Conservation (phyloP, 2,797 vertebrate species). For the Nyctalus aviator region DNA sequence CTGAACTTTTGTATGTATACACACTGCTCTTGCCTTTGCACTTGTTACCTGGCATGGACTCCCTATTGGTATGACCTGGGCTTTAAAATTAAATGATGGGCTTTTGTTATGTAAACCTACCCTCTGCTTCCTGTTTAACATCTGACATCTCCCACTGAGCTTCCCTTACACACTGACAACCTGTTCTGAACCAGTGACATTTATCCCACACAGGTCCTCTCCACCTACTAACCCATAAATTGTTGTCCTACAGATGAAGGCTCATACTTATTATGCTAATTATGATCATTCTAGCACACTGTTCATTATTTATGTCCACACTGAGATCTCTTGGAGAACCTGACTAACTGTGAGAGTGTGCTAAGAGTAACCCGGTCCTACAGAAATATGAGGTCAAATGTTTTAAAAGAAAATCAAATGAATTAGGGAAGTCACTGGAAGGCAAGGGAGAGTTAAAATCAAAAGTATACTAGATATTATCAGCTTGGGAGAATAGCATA, state of each 20-base stretch:
- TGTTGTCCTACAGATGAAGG: not conserved
- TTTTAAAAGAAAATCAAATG: conserved; percentile 30
- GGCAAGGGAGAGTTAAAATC: not conserved
- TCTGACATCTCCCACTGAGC: not conserved
- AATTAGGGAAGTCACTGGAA: not conserved
- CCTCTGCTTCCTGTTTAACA: not conserved
- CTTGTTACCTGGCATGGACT: not conserved
- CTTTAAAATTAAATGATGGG: not conserved
- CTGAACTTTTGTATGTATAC: not conserved
- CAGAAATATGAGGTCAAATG: not conserved
- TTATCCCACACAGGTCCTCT: too few species aligned
- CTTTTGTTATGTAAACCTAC: not conserved
- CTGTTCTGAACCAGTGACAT: not conserved
- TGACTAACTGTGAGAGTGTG: not conserved
- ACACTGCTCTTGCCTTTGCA: not conserved
- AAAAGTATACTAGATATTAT: not conserved
- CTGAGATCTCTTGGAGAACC: conserved; percentile 10
- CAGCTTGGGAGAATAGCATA: not conserved
- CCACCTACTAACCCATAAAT: too few species aligned
- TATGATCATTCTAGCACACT: not conserved
- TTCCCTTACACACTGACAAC: not conserved
- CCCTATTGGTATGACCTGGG: not conserved
- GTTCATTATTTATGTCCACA: conserved; percentile 6
- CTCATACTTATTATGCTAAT: not conserved
- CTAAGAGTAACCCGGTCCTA: not conserved